A percentile compares a stretch with the other conserved stretches of the same genome.
These are phyloP conservation scores for Circaetus cinerascens DNA, from an alignment of 2,113 vertebrate genomes.

Conservation along the genomic window DNA sequence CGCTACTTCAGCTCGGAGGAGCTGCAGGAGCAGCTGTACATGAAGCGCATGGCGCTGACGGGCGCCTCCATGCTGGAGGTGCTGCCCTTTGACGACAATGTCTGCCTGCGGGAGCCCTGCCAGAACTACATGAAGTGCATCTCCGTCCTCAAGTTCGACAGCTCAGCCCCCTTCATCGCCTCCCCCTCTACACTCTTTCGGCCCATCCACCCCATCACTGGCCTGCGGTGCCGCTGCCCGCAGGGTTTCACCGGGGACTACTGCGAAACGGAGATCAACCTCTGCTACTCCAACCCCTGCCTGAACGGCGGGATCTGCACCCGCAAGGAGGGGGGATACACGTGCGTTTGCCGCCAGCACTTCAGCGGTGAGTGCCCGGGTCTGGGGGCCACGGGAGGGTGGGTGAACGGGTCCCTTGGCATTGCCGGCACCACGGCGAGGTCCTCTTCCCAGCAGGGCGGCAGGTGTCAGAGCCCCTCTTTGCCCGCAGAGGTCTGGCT, in stretches of 20 bases:
- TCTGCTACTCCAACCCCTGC: conserved; percentile 98
- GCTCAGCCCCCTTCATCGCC: conserved; percentile 93
- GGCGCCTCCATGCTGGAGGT: conserved; percentile 92
- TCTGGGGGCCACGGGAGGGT: accelerated
- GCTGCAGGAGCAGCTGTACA: conserved; percentile 96
- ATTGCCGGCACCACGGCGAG: accelerated
- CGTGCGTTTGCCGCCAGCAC: conserved; percentile 89
- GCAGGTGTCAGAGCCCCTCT: neutral
- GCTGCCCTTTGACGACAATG: conserved; percentile 96
- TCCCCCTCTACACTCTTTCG: conserved; percentile 93
- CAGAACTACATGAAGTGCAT: conserved; percentile 99
- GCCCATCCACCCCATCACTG: conserved; percentile 94
- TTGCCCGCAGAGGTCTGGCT: neutral
- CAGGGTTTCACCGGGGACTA: conserved; percentile 96
- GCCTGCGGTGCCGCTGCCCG: conserved; percentile 94
- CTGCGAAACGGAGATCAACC: conserved; percentile 96
- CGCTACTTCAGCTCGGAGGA: conserved; percentile 94
- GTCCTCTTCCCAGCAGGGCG: neutral
- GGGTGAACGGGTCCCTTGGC: accelerated
- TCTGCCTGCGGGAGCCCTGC: conserved; percentile 95
- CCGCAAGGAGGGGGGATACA: conserved; percentile 91
- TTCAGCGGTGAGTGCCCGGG: conserved; percentile 83
- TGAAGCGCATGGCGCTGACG: conserved; percentile 89
- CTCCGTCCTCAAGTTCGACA: conserved; percentile 95
- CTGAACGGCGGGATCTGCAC: conserved; percentile 89